Evolutionary conservation across 2,888 invertebrate species (phyloP).

Genomic region (Parapristionchus giblindavisi): DNA sequence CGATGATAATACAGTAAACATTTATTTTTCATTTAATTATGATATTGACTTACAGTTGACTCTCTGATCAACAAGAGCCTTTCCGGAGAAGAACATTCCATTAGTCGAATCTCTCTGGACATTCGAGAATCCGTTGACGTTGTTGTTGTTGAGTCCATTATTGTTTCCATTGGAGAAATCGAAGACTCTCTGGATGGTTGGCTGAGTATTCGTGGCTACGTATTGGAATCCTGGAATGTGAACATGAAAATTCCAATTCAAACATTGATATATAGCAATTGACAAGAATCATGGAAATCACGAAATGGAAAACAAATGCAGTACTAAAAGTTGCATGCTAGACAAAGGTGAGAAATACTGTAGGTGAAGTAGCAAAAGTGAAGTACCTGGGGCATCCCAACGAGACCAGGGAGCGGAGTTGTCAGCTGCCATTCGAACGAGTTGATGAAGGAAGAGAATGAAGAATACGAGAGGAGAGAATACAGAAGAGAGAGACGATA

Average conservation of each 20-base stretch:
- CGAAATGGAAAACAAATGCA: not conserved
- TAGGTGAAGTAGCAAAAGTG: not conserved
- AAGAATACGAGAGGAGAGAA: slow-evolving; percentile 4
- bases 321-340: not conserved
- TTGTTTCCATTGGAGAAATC: not conserved
- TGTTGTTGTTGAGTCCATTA: not conserved
- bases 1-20: too few species aligned
- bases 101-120: slow-evolving; percentile 24
- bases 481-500: not conserved
- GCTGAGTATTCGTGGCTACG: slow-evolving; percentile 37
- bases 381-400: slow-evolving; percentile 36
- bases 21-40: too few species aligned
- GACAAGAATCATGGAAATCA: not conserved
- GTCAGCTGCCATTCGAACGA: slow-evolving; percentile 36
- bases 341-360: not conserved
- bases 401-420: slow-evolving; percentile 34
- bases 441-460: slow-evolving; percentile 22
- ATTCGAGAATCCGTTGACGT: not conserved
- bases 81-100: slow-evolving; percentile 42
- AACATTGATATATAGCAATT: not conserved
- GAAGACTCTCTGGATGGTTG: slow-evolving; percentile 25
- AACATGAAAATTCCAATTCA: not conserved
- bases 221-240: slow-evolving; percentile 33
- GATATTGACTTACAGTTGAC: slow-evolving; percentile 53
- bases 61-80: slow-evolving; percentile 49